Percentiles rank a stretch among this genome's conserved stretches.
phyloP scores from a whole-genome alignment of 1,140 invertebrate species.

The Brachionus rotundiformis region DNA sequence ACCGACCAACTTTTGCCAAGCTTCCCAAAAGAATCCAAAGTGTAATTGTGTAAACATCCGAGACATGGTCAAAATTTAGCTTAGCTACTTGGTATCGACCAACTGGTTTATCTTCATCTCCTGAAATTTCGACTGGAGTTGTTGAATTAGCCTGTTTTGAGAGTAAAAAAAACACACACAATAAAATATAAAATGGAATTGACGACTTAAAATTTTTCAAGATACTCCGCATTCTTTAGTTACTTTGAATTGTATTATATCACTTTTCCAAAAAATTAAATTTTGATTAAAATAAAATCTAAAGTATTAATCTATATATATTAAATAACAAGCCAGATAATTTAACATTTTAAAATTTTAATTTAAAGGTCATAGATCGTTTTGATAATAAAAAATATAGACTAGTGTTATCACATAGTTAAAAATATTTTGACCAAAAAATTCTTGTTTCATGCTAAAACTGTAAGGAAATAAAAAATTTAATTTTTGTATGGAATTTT shows the following conservation, averaged over 20 bases:
- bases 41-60: slow-evolving; percentile 39
- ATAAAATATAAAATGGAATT: not conserved
- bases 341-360: not conserved
- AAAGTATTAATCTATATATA: not conserved
- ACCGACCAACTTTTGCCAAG: slow-evolving; percentile 44
- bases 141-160: not conserved
- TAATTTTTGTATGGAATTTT: too few species aligned
- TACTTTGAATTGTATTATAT: not conserved
- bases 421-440: not conserved
- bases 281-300: not conserved
- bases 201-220: not conserved
- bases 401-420: not conserved
- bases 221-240: not conserved
- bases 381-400: not conserved
- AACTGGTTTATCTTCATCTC: slow-evolving; percentile 12
- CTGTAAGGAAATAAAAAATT: too few species aligned
- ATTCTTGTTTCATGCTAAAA: too few species aligned
- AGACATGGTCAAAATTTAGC: slow-evolving; percentile 49
- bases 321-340: not conserved
- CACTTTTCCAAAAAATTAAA: not conserved
- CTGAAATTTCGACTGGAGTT: not conserved
- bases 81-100: slow-evolving; percentile 43
- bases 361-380: not conserved
- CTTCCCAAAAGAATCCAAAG: slow-evolving; percentile 49
- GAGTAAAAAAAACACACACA: not conserved